Evolutionary conservation across 35 echinoderm and acorn worm species (phyloP).

Genomic region (Lytechinus pictus): DNA sequence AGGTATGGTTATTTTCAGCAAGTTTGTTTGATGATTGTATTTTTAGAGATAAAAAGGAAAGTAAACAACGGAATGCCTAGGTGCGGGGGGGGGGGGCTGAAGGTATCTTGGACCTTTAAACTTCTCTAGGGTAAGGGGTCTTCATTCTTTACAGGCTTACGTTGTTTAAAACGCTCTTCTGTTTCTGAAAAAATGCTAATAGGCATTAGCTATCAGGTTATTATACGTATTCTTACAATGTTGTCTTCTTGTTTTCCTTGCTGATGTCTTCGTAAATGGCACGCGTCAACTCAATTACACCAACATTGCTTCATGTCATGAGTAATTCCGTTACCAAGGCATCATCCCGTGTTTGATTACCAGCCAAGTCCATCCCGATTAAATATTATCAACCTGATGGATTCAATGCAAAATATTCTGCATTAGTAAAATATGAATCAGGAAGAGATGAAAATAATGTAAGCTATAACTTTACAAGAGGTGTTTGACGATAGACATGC

Average conservation of each 20-base stretch:
- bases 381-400: neutral
- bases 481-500: too few species aligned
- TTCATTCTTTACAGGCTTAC: neutral
- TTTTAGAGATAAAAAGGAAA: neutral
- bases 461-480: too few species aligned
- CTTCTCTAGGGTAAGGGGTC: neutral
- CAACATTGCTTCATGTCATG: neutral
- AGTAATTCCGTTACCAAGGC: neutral
- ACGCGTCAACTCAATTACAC: neutral
- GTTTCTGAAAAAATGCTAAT: neutral
- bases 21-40: neutral
- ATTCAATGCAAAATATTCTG: neutral
- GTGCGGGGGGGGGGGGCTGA: neutral
- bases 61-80: neutral
- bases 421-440: neutral
- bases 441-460: too few species aligned
- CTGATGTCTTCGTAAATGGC: conserved; percentile 1
- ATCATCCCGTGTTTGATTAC: conserved; percentile 22
- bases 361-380: neutral
- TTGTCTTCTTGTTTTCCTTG: neutral
- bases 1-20: neutral
- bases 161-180: neutral
- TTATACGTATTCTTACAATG: neutral
- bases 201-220: neutral
- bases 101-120: neutral